These are phyloP conservation scores for Microctenopoma stevenorrisi DNA, from an alignment of 2,797 vertebrate genomes.

Conservation along the genomic window DNA sequence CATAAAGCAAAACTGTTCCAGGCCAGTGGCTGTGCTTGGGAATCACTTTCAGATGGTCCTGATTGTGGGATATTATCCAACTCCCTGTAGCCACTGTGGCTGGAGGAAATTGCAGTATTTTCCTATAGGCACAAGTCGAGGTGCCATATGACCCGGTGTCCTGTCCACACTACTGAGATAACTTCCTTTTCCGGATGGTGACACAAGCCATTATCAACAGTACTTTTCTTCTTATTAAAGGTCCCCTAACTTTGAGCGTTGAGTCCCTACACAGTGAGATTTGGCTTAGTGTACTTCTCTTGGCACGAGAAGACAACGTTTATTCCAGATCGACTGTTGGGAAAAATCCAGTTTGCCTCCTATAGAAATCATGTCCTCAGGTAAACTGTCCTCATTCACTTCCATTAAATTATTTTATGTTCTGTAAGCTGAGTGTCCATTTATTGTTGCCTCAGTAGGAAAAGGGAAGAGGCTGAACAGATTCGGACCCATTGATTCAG, in stretches of 20 bases:
- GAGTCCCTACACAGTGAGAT: constrained; percentile 46
- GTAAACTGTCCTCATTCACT: not conserved
- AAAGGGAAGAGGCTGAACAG: constrained; percentile 28
- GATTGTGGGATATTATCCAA: constrained; percentile 64
- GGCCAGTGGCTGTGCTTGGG: constrained; percentile 42
- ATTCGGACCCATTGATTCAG: constrained; percentile 31
- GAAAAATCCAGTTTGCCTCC: constrained; percentile 33
- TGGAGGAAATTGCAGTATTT: constrained; percentile 80
- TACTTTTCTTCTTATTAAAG: constrained; percentile 42
- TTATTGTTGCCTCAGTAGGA: constrained; percentile 21
- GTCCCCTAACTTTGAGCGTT: constrained; percentile 22
- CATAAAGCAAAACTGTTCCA: constrained; percentile 56
- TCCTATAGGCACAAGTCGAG: constrained; percentile 58
- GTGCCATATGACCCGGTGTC: constrained; percentile 57
- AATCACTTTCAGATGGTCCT: constrained; percentile 74
- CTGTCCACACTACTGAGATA: constrained; percentile 56
- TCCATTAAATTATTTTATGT: constrained; percentile 27
- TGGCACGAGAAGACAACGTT: constrained; percentile 22
- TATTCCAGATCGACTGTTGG: constrained; percentile 14
- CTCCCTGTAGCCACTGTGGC: constrained; percentile 53
- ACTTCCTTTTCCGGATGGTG: constrained; percentile 53
- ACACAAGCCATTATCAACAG: constrained; percentile 39
- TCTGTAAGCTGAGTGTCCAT: constrained; percentile 19
- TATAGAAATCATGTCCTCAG: constrained; percentile 22
- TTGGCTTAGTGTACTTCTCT: constrained; percentile 23